Evolutionary conservation across 2,113 vertebrate species (phyloP).

Genomic region (Campylomormyrus numenius): DNA sequence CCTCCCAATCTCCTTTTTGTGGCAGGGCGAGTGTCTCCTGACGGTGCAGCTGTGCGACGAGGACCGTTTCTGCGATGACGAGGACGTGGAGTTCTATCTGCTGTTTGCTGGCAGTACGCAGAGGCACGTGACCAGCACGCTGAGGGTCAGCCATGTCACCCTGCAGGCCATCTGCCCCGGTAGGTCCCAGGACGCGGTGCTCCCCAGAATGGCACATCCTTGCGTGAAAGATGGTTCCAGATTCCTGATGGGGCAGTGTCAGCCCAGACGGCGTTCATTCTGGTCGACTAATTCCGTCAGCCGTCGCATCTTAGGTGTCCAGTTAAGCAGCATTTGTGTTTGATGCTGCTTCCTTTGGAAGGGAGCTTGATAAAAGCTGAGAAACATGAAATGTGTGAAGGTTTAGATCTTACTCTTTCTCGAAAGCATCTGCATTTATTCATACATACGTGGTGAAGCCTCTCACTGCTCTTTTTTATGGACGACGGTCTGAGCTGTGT

Average conservation of each 20-base stretch:
- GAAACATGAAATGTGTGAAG: background rate
- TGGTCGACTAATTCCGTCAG: background rate
- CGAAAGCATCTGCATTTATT: background rate
- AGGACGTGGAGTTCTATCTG: conserved; percentile 82
- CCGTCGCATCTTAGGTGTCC: background rate
- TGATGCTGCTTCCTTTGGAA: background rate
- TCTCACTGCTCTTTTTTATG: background rate
- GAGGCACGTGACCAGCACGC: conserved; percentile 79
- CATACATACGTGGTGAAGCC: background rate
- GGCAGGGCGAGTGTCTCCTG: conserved; percentile 80
- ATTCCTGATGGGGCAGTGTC: background rate
- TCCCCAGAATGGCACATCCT: background rate
- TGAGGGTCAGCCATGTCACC: conserved; percentile 71
- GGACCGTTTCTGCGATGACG: conserved; percentile 58
- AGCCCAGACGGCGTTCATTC: background rate
- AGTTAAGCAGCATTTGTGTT: background rate
- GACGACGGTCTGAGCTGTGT: background rate
- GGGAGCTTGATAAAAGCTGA: background rate
- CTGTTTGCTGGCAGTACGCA: conserved; percentile 81
- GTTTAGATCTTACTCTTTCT: background rate
- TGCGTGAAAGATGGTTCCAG: background rate
- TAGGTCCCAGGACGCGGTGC: conserved; percentile 47
- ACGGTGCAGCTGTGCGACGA: conserved; percentile 79
- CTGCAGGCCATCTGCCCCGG: conserved; percentile 86
- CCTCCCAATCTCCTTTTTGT: background rate